phyloP scores from a whole-genome alignment of 1,140 invertebrate genomes.

The Eriocheir sinensis region DNA sequence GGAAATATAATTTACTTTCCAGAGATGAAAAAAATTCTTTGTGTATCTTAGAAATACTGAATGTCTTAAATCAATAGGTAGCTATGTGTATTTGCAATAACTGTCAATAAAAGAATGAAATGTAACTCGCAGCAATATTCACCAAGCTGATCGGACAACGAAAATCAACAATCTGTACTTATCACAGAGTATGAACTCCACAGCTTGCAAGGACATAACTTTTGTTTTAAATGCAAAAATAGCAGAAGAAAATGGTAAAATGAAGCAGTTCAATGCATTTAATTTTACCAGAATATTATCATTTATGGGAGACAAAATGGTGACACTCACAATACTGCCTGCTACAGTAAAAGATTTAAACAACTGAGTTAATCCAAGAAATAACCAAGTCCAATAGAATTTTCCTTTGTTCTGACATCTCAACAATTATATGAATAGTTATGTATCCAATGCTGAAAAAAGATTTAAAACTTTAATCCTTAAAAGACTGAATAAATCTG shows the following conservation, averaged over 20 bases:
- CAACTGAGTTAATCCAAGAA: not conserved
- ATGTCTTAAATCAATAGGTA: too few species aligned
- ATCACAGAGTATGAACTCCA: not conserved
- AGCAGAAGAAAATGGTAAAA: not conserved
- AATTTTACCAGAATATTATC: not conserved
- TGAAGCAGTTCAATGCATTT: not conserved
- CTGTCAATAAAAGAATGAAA: not conserved
- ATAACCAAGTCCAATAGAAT: not conserved
- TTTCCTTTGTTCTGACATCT: not conserved
- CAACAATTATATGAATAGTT: not conserved
- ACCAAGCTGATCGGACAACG: not conserved
- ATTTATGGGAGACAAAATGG: not conserved
- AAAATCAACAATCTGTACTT: not conserved
- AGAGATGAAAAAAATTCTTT: too few species aligned
- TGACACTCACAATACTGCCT: not conserved
- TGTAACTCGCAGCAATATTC: not conserved
- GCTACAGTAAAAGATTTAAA: not conserved
- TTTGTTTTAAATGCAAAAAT: not conserved
- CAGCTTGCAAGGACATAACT: not conserved
- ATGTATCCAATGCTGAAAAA: not conserved
- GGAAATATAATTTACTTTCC: not conserved
- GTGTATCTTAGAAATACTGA: not conserved
- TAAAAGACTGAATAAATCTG: too few species aligned
- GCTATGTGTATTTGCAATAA: not conserved
- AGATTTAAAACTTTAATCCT: too few species aligned